Evolutionary conservation across 2,888 invertebrate genomes (phyloP).

Genomic region (Gastracanthus pulcherrimus): DNA sequence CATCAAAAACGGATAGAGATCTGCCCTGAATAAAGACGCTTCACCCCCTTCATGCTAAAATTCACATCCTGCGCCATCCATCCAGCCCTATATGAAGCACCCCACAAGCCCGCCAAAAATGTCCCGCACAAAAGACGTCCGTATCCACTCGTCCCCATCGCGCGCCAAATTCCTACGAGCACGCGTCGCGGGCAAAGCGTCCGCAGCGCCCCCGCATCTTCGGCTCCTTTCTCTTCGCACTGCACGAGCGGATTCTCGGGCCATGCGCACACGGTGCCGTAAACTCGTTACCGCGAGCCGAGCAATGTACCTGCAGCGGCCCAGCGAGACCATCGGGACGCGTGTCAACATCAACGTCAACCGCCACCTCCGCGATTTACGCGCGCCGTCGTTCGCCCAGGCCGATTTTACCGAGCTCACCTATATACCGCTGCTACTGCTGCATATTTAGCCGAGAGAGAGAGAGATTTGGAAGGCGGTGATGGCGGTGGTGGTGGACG

Average conservation of each 20-base stretch:
- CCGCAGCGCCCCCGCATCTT: neutral
- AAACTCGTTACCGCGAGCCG: conserved; percentile 33
- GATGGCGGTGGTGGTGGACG: too few relatives aligned
- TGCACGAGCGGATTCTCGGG: conserved; percentile 2
- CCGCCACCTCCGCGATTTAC: conserved; percentile 25
- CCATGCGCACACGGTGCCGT: neutral
- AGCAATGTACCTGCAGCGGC: neutral
- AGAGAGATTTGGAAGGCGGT: conserved; percentile 1
- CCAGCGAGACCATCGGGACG: neutral
- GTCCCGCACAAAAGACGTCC: neutral
- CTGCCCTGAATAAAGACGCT: too few relatives aligned
- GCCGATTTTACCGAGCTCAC: too few relatives aligned
- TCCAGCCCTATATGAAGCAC: neutral
- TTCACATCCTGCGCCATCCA: neutral
- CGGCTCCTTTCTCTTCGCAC: neutral
- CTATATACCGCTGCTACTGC: neutral
- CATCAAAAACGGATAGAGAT: too few relatives aligned
- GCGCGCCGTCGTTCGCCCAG: conserved; percentile 8
- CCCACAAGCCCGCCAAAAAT: neutral
- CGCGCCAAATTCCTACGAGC: neutral
- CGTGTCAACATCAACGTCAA: conserved; percentile 42
- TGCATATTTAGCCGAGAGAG: conserved; percentile 2
- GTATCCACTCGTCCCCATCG: too few relatives aligned
- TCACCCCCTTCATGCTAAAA: too few relatives aligned
- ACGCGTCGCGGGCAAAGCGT: too few relatives aligned